Percentiles rank a stretch among this genome's conserved stretches.
These are phyloP conservation scores for Brachionus paranguensis DNA, from an alignment of 1,140 invertebrate genomes.

Conservation along the genomic window DNA sequence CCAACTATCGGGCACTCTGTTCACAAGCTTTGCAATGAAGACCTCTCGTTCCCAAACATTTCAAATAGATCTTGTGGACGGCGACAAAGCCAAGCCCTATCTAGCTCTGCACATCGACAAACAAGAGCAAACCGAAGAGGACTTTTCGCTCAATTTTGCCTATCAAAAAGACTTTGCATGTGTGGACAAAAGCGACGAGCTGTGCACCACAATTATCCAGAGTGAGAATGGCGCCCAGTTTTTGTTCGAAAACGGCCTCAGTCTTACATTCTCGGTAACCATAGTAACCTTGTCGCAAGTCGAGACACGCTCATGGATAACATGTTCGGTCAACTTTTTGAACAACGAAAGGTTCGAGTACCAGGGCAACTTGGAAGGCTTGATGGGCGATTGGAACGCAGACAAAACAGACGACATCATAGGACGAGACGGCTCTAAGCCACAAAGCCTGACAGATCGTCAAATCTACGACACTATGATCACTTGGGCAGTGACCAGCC, in stretches of 20 bases:
- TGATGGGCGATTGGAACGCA: constrained; percentile 16
- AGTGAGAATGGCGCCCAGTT: neutral
- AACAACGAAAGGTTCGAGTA: neutral
- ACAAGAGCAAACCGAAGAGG: neutral
- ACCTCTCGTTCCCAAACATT: neutral
- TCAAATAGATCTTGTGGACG: neutral
- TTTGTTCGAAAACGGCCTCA: constrained; percentile 24
- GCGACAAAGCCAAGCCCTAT: neutral
- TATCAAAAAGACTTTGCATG: constrained; percentile 5
- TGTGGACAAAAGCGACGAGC: neutral
- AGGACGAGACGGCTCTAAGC: neutral
- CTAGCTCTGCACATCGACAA: neutral
- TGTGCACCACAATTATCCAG: constrained; percentile 15
- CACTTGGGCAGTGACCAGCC: neutral
- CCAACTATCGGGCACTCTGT: neutral
- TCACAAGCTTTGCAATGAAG: neutral
- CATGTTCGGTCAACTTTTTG: neutral
- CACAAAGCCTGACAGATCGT: neutral
- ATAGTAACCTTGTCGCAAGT: neutral
- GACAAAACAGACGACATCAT: neutral
- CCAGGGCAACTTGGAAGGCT: neutral
- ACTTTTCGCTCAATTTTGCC: neutral
- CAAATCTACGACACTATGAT: neutral
- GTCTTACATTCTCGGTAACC: neutral
- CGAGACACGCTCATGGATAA: neutral